These are phyloP conservation scores for Thecophora atra DNA, from an alignment of 2,888 invertebrate species.

Conservation along the genomic window DNA sequence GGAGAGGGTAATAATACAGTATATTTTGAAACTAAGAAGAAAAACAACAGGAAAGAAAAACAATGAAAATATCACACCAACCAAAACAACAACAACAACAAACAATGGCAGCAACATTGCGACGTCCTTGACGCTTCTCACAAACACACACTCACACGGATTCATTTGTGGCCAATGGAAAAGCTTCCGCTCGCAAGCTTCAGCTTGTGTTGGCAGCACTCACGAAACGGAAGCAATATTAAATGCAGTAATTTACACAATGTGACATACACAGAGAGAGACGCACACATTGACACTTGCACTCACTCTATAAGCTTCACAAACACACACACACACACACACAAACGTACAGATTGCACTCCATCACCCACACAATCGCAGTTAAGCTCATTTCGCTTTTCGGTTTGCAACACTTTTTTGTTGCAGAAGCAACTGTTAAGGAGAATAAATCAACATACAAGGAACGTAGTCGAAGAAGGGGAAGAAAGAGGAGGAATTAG, in stretches of 20 bases:
- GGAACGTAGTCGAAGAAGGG: too few relatives aligned
- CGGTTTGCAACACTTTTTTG: neutral
- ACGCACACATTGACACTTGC: neutral
- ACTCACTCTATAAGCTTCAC: neutral
- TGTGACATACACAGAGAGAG: neutral
- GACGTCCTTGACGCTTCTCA: too few relatives aligned
- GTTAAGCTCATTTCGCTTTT: conserved; percentile 2
- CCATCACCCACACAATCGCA: neutral
- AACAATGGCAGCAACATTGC: too few relatives aligned
- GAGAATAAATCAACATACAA: too few relatives aligned
- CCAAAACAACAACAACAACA: too few relatives aligned
- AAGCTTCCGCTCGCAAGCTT: neutral
- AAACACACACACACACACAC: neutral
- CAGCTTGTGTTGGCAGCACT: conserved; percentile 1
- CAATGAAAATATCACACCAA: too few relatives aligned
- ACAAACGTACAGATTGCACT: too few relatives aligned
- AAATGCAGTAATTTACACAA: conserved; percentile 1
- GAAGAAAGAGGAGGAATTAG: too few relatives aligned
- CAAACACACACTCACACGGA: too few relatives aligned
- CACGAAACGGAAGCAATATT: neutral
- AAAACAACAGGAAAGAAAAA: too few relatives aligned
- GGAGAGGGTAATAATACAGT: too few relatives aligned
- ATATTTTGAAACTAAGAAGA: too few relatives aligned
- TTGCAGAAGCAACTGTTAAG: neutral
- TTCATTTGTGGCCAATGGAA: neutral